A percentile compares a stretch with the other conserved stretches of the same genome.
These are phyloP conservation scores for Drosophila gaucha DNA, from an alignment of 2,888 invertebrate genomes.

Conservation along the genomic window DNA sequence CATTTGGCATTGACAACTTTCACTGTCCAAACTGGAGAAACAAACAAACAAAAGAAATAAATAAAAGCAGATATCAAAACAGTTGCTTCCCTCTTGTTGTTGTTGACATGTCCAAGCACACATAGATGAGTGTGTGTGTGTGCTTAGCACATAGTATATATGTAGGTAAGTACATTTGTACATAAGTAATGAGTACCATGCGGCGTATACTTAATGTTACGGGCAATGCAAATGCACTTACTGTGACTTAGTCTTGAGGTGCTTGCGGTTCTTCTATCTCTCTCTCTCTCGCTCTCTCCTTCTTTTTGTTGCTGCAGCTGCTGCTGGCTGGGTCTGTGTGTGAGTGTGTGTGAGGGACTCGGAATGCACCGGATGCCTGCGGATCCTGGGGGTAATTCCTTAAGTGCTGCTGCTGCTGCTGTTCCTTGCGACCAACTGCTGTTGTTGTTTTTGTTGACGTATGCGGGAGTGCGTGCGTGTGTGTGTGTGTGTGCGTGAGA, in stretches of 20 bases:
- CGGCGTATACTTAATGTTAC: slow-evolving; percentile 60
- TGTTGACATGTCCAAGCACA: slow-evolving; percentile 27
- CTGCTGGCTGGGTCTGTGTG: slow-evolving; percentile 5
- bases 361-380: slow-evolving; percentile 32
- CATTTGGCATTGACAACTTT: slow-evolving; percentile 49
- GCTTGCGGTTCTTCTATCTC: slow-evolving; percentile 32
- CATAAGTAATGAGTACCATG: slow-evolving; percentile 32
- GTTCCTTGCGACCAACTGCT: slow-evolving; percentile 45
- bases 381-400: slow-evolving; percentile 56
- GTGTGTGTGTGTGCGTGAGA: slow-evolving; percentile 15
- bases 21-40: slow-evolving; percentile 18
- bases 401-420: slow-evolving; percentile 33
- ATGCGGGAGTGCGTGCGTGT: slow-evolving; percentile 19
- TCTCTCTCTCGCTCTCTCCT: not conserved
- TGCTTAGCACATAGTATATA: not conserved
- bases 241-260: slow-evolving; percentile 50
- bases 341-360: slow-evolving; percentile 10
- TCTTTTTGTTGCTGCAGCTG: slow-evolving; percentile 19
- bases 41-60: slow-evolving; percentile 1
- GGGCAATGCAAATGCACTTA: slow-evolving; percentile 66
- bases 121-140: not conserved
- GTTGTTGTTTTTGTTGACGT: slow-evolving; percentile 55
- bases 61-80: slow-evolving; percentile 23
- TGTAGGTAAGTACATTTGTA: not conserved
- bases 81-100: slow-evolving; percentile 5